Conservation (phyloP, 2,888 invertebrate species). For the Sepioteuthis lessoniana region DNA sequence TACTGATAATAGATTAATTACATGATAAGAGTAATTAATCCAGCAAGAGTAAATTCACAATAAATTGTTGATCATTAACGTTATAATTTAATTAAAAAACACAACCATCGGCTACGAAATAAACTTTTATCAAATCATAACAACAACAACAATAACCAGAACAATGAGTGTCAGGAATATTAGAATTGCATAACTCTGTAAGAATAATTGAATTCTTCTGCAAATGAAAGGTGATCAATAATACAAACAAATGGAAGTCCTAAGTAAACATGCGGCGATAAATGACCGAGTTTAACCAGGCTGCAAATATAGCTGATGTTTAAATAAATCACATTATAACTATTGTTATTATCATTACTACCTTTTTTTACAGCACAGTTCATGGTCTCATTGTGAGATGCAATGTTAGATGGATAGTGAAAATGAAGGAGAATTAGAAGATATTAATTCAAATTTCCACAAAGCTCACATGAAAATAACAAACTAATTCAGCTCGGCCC, state of each 20-base stretch:
- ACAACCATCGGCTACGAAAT: constrained; percentile 21
- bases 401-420: neutral
- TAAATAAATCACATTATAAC: neutral
- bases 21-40: neutral
- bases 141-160: neutral
- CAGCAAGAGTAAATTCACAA: neutral
- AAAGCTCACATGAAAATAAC: neutral
- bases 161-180: neutral
- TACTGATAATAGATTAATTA: neutral
- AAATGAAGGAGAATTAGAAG: neutral
- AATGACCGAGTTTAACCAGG: neutral
- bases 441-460: neutral
- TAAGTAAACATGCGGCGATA: neutral
- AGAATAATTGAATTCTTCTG: constrained; percentile 6
- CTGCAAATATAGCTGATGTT: neutral
- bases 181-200: neutral
- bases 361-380: neutral
- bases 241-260: neutral
- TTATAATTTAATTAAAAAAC: constrained; percentile 33
- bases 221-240: constrained; percentile 6
- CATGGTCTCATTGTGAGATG: neutral
- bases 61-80: neutral
- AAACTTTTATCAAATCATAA: neutral
- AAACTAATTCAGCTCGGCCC: neutral
- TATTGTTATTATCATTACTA: neutral